Evolutionary conservation across 2,113 vertebrate species (phyloP), one percentile per base, ranked within the genome.

Genomic region (Chlorodrepanis virens): DNA sequence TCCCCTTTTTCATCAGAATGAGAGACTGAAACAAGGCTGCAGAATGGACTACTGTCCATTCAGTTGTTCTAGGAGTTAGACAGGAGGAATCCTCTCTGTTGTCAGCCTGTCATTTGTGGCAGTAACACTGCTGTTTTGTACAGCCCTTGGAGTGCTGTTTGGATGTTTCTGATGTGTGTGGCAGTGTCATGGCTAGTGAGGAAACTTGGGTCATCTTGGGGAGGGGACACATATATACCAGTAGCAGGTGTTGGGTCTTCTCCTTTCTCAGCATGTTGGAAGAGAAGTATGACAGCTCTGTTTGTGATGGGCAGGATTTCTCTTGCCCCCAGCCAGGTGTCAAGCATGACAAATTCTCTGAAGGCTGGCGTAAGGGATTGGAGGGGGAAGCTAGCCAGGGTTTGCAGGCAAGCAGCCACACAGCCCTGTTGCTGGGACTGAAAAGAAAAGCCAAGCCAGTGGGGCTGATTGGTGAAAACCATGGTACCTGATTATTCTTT

Each of bases 291-390:
- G 52, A 92, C 47, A 70, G 28, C 35, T 79, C 37, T 77, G 45
- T 77, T 65, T 82, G 37, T 70, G 71, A 75, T 3, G 20, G 60
- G 56, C 83, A 93, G 90, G 54, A 78, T 91, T 91, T 92, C 59
- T 93, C 22, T 53, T 74, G 76, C 44, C 79, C 40, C 31, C n/a
- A 79, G 31, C 57, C 59, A 35, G 35, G 35, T 82, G 71, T 72
- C 87, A 23, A 45, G 69, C 47, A 57, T 12, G 79, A 63, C 37
- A 91, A 89, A 89, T 78, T 67, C 40, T 54, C 35, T 28, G 60
- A 8, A 27, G 54, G n/a, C 57, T 85, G 59, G 25, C 0, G 0
- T 22, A 33, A 84, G 45, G 57, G 52, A 39, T 52, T 56, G 40
- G 31, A 90, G 28, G 28, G 57, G 33, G 35, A 80, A 86, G 59